phyloP scores from a whole-genome alignment of 2,113 vertebrate genomes.

The Anoura caudifer region DNA sequence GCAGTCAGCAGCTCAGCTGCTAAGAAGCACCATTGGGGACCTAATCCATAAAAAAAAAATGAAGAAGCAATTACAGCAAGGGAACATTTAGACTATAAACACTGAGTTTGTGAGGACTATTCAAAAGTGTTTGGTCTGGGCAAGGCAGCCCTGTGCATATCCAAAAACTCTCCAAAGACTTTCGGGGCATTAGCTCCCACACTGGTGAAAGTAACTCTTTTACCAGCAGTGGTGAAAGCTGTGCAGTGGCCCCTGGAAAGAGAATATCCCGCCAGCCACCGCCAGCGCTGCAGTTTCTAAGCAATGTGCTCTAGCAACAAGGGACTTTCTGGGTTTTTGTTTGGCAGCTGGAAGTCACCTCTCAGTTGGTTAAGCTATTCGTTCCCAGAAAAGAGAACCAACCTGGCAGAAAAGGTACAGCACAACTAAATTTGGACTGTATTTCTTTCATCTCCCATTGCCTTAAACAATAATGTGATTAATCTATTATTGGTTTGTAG shows the following conservation, averaged over 20 bases:
- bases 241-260: not conserved
- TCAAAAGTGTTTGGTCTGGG: not conserved
- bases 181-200: not conserved
- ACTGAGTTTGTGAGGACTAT: not conserved
- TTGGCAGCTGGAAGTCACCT: not conserved
- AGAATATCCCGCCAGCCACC: not conserved
- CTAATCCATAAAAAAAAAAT: not conserved
- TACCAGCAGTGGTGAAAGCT: not conserved
- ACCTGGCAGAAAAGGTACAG: not conserved
- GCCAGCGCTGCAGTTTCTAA: fast-evolving
- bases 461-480: not conserved
- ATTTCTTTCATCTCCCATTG: not conserved
- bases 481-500: not conserved
- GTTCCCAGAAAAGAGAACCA: not conserved
- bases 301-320: not conserved
- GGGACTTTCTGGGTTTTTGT: not conserved
- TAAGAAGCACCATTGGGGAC: not conserved
- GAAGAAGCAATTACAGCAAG: not conserved
- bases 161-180: not conserved
- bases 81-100: not conserved
- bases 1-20: not conserved
- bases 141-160: not conserved
- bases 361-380: too few relatives aligned
- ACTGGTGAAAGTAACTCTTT: not conserved
- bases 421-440: not conserved